Evolutionary conservation across 2,113 vertebrate species (phyloP).

Genomic region (Erpornis zantholeuca): DNA sequence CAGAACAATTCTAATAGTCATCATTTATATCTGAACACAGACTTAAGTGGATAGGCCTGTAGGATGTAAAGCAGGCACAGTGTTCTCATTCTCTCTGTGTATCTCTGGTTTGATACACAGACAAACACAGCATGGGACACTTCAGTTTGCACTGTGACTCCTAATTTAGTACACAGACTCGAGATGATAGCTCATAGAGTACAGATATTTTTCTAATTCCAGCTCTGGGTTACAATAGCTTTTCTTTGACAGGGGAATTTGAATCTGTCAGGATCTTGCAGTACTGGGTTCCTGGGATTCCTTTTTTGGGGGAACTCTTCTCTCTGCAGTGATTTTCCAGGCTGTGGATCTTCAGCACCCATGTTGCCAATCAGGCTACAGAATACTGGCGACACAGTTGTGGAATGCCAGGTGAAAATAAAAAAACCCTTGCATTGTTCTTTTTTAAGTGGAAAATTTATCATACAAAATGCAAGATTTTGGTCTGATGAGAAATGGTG

Average conservation of each 20-base stretch:
- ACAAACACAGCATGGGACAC: neutral
- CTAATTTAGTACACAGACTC: fast-evolving
- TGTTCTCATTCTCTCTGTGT: neutral
- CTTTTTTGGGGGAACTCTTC: neutral
- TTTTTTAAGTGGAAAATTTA: neutral
- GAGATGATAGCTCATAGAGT: neutral
- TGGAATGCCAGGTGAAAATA: neutral
- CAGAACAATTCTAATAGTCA: neutral
- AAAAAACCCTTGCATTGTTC: neutral
- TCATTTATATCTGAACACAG: neutral
- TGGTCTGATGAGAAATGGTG: neutral
- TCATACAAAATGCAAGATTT: neutral
- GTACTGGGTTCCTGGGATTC: neutral
- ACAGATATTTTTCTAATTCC: neutral
- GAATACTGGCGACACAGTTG: neutral
- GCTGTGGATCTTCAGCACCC: neutral
- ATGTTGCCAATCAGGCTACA: neutral
- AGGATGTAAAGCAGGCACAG: neutral
- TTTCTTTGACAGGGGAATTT: neutral
- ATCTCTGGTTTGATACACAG: neutral
- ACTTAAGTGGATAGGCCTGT: neutral
- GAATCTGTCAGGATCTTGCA: neutral
- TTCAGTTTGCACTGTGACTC: neutral
- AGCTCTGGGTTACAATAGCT: neutral
- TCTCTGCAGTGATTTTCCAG: neutral